phyloP scores from a whole-genome alignment of 1,140 invertebrate species.

The Drosophila teissieri region DNA sequence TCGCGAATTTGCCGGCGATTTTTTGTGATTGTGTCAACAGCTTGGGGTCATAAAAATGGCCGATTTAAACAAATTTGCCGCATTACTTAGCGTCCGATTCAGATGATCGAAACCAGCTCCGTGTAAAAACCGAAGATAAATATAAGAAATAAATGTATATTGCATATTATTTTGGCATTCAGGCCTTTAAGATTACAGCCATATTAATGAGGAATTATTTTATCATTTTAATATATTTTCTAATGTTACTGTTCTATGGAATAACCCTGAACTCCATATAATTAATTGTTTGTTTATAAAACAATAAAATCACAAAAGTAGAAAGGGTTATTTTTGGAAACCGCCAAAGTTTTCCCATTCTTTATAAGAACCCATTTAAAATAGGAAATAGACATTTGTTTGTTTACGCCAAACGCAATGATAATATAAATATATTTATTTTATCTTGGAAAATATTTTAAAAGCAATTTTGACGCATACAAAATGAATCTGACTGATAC shows the following conservation, averaged over 20 bases:
- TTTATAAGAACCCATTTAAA: slow-evolving; percentile 9
- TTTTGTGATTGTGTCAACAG: slow-evolving; percentile 72
- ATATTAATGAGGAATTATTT: too few relatives aligned
- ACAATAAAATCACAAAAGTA: background rate
- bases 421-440: slow-evolving; percentile 16
- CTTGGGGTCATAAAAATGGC: slow-evolving; percentile 58
- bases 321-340: slow-evolving; percentile 6
- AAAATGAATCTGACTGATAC: background rate
- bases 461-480: slow-evolving; percentile 7
- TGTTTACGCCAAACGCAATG: slow-evolving; percentile 11
- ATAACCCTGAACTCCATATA: background rate
- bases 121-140: slow-evolving; percentile 9
- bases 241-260: background rate
- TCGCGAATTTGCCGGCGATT: slow-evolving; percentile 56
- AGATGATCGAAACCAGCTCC: slow-evolving; percentile 15
- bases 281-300: background rate
- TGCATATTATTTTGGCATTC: background rate
- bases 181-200: background rate
- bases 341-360: background rate
- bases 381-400: slow-evolving; percentile 10
- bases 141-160: slow-evolving; percentile 7
- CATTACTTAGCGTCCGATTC: slow-evolving; percentile 65
- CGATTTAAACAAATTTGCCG: slow-evolving; percentile 66
- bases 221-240: too few relatives aligned
- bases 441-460: slow-evolving; percentile 10